These are phyloP conservation scores for Lasius fuliginosus DNA, from an alignment of 2,888 invertebrate genomes.

Conservation along the genomic window DNA sequence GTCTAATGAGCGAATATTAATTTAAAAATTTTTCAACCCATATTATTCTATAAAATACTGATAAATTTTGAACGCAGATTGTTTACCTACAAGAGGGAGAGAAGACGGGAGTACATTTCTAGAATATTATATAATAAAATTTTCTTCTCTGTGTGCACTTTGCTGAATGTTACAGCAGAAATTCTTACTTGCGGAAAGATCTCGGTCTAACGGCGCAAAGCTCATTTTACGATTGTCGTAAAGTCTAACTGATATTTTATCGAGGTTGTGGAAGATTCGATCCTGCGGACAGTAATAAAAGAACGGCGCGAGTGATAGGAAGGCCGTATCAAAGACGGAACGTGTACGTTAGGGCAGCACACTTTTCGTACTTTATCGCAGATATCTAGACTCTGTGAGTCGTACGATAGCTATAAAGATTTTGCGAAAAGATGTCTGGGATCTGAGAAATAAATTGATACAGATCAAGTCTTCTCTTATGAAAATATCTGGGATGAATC, in stretches of 20 bases:
- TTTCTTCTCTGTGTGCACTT: neutral
- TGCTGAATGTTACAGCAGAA: neutral
- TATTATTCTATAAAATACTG: neutral
- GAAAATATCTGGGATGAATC: neutral
- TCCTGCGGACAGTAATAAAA: constrained; percentile 46
- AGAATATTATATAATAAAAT: neutral
- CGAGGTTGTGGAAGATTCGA: constrained; percentile 38
- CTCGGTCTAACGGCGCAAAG: constrained; percentile 42
- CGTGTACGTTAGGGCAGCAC: neutral
- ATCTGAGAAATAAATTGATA: constrained; percentile 19
- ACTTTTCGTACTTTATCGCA: neutral
- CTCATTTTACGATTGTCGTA: constrained; percentile 64
- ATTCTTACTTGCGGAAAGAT: constrained; percentile 18
- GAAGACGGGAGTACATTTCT: neutral
- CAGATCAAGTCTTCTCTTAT: neutral
- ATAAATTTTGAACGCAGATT: neutral
- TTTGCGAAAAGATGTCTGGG: neutral
- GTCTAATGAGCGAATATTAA: neutral
- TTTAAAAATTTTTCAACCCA: neutral
- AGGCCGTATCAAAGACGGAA: neutral
- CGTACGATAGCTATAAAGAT: constrained; percentile 3
- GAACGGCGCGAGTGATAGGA: neutral
- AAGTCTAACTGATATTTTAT: constrained; percentile 67
- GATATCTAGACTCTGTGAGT: neutral
- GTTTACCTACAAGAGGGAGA: neutral